Evolutionary conservation across 2,888 invertebrate genomes (phyloP).

Genomic region (Polydrusus tereticollis): DNA sequence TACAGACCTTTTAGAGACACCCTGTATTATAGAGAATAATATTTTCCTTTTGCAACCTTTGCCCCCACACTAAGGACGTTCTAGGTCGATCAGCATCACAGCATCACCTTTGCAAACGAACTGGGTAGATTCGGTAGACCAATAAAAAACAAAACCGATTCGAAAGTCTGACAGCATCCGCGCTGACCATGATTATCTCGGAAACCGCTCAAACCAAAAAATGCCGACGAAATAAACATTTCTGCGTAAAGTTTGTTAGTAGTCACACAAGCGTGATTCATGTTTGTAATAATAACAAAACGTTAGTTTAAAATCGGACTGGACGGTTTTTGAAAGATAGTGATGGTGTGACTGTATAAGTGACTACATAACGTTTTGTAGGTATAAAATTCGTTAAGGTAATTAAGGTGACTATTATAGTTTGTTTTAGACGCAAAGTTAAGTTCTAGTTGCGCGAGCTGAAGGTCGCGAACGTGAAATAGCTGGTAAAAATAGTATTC

Average conservation of each 20-base stretch:
- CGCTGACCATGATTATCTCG: constrained; percentile 17
- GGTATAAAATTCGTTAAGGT: neutral
- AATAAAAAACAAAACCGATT: constrained; percentile 21
- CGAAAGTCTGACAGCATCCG: constrained; percentile 24
- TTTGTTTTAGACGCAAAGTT: constrained; percentile 16
- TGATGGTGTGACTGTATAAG: neutral
- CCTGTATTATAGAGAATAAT: too few relatives aligned
- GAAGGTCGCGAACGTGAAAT: constrained; percentile 31
- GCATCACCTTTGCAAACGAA: constrained; percentile 32
- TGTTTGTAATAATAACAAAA: constrained; percentile 2
- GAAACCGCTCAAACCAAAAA: neutral
- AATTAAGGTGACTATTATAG: constrained; percentile 16
- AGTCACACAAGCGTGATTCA: neutral
- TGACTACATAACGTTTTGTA: neutral
- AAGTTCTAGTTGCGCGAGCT: constrained; percentile 15
- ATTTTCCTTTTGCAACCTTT: neutral
- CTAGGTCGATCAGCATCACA: constrained; percentile 35
- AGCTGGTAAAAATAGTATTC: constrained; percentile 30
- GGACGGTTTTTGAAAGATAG: neutral
- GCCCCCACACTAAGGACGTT: constrained; percentile 13
- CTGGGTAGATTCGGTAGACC: neutral
- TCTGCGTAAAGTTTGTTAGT: neutral
- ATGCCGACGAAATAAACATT: neutral
- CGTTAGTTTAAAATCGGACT: neutral
- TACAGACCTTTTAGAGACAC: too few relatives aligned